Evolutionary conservation across 2,888 invertebrate species (phyloP).

Genomic region (Prosapia bicincta): DNA sequence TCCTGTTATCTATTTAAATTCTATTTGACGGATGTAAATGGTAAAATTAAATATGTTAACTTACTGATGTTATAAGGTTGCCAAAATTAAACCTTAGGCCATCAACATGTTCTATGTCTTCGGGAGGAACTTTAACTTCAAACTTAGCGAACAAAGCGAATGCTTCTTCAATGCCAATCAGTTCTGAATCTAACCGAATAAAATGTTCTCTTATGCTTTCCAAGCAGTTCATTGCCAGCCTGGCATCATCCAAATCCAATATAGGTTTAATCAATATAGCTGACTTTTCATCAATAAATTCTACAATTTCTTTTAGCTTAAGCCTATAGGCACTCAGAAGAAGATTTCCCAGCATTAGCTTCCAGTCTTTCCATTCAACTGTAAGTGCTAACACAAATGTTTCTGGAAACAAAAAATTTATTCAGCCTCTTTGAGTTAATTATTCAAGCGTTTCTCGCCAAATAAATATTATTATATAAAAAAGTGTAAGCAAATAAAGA

Average conservation of each 20-base stretch:
- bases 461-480: too few relatives aligned
- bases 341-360: conserved; percentile 64
- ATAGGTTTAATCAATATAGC: conserved; percentile 30
- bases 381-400: conserved; percentile 46
- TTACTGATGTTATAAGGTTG: conserved; percentile 69
- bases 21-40: too few relatives aligned
- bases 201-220: conserved; percentile 71
- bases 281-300: conserved; percentile 72
- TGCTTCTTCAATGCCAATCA: conserved; percentile 74
- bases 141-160: conserved; percentile 60
- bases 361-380: conserved; percentile 78
- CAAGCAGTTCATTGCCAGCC: conserved; percentile 76
- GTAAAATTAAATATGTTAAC: conserved; percentile 38
- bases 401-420: conserved; percentile 27
- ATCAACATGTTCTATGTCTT: conserved; percentile 76
- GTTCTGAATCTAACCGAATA: conserved; percentile 74
- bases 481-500: too few relatives aligned
- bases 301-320: conserved; percentile 64
- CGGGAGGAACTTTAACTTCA: conserved; percentile 44
- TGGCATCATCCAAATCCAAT: conserved; percentile 48
- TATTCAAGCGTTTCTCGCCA: too few relatives aligned
- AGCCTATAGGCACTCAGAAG: conserved; percentile 66
- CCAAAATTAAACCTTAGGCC: conserved; percentile 73
- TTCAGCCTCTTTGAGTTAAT: too few relatives aligned
- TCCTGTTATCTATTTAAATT: too few relatives aligned